phyloP scores from a whole-genome alignment of 2,113 vertebrate genomes.

The Semnornis frantzii region DNA sequence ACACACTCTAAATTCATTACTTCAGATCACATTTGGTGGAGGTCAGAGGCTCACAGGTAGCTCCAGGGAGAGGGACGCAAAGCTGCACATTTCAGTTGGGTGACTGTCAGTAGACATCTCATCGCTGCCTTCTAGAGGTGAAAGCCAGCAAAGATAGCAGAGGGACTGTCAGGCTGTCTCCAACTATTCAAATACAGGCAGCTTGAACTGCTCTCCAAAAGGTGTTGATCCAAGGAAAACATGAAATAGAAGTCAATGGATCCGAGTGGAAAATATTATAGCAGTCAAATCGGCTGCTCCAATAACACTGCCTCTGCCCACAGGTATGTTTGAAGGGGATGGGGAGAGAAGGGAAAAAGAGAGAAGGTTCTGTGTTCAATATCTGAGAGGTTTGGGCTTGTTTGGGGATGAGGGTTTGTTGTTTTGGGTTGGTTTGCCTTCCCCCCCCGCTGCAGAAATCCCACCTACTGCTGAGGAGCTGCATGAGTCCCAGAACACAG shows the following conservation, averaged over 20 bases:
- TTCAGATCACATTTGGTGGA: neutral
- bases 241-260: slow-evolving; percentile 67
- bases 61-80: neutral
- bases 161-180: slow-evolving; percentile 32
- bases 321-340: slow-evolving; percentile 67
- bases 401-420: neutral
- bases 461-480: neutral
- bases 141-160: slow-evolving; percentile 55
- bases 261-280: slow-evolving; percentile 71
- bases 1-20: neutral
- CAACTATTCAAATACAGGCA: slow-evolving; percentile 40
- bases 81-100: neutral
- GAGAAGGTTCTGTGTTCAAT: slow-evolving; percentile 55
- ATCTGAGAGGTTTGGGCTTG: slow-evolving; percentile 10
- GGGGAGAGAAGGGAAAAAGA: slow-evolving; percentile 44
- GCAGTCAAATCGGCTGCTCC: slow-evolving; percentile 66
- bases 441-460: slow-evolving; percentile 31
- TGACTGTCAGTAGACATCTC: neutral
- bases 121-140: slow-evolving; percentile 69
- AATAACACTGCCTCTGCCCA: slow-evolving; percentile 72
- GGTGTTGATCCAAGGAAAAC: slow-evolving; percentile 69
- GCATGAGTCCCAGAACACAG: neutral
- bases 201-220: slow-evolving; percentile 44
- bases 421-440: neutral
- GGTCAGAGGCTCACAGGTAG: neutral